Evolutionary conservation across 2,888 invertebrate species (phyloP).

Genomic region (Pseudeuparius sepicola): DNA sequence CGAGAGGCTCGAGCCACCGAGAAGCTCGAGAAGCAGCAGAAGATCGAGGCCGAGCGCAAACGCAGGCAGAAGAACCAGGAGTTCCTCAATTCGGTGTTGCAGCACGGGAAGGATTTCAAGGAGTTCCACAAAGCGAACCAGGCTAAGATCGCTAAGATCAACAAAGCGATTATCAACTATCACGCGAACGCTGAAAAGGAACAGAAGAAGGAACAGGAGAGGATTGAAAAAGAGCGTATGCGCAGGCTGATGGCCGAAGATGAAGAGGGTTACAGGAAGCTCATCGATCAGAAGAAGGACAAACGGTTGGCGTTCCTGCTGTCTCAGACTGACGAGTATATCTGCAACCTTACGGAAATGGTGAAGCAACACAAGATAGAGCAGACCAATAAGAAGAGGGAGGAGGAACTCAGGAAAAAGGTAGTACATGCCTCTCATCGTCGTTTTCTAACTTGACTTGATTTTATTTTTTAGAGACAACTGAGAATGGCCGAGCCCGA

Average conservation of each 20-base stretch:
- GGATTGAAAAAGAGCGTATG: constrained; percentile 99
- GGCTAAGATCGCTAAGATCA: constrained; percentile 77
- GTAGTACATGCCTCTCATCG: constrained; percentile 54
- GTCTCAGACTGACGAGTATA: constrained; percentile 98
- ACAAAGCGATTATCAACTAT: constrained; percentile 93
- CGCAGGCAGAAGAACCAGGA: constrained; percentile 97
- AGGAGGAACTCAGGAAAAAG: constrained; percentile 80
- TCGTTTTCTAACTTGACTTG: too few relatives aligned
- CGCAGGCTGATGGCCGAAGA: constrained; percentile 87
- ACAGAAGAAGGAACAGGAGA: constrained; percentile 98
- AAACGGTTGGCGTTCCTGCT: constrained; percentile 95
- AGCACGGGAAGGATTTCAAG: constrained; percentile 96
- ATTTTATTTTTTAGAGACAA: too few relatives aligned
- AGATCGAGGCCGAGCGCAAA: constrained; percentile 94
- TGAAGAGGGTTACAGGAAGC: constrained; percentile 94
- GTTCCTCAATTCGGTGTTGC: constrained; percentile 88
- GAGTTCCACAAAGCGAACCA: constrained; percentile 90
- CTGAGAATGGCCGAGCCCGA: constrained; percentile 52
- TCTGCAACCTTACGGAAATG: constrained; percentile 93
- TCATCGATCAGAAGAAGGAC: constrained; percentile 99
- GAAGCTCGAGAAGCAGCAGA: constrained; percentile 97
- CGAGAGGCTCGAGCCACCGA: constrained; percentile 97
- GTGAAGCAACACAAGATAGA: constrained; percentile 93
- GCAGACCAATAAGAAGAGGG: constrained; percentile 74
- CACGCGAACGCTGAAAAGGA: constrained; percentile 98